phyloP scores from a whole-genome alignment of 2,888 invertebrate species.

The Brassicogethes aeneus region DNA sequence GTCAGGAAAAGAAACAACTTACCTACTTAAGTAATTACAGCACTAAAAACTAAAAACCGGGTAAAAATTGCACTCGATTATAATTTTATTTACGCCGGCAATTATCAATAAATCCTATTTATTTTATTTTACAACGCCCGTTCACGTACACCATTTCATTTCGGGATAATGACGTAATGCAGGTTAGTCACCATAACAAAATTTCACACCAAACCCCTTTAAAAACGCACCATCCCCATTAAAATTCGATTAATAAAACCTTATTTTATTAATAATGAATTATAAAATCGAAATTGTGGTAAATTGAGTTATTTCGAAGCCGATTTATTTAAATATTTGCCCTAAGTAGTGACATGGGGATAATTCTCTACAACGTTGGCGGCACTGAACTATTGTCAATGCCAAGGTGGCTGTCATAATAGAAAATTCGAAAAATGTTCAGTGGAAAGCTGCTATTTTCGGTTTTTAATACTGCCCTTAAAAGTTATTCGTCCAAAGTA shows the following conservation, averaged over 20 bases:
- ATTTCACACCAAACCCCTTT: neutral
- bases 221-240: too few relatives aligned
- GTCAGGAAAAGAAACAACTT: neutral
- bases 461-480: conserved; percentile 11
- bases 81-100: conserved; percentile 10
- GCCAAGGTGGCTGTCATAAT: neutral
- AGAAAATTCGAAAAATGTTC: conserved; percentile 8
- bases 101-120: conserved; percentile 14
- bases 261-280: too few relatives aligned
- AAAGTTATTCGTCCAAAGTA: conserved; percentile 12
- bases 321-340: too few relatives aligned
- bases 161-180: conserved; percentile 32
- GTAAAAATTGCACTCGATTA: conserved; percentile 13
- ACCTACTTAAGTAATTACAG: neutral
- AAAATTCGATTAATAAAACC: too few relatives aligned
- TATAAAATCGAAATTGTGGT: too few relatives aligned
- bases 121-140: conserved; percentile 34
- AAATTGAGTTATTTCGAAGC: too few relatives aligned
- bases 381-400: too few relatives aligned
- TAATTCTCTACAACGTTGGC: too few relatives aligned
- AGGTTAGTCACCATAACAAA: conserved; percentile 9
- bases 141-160: conserved; percentile 33
- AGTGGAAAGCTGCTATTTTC: conserved; percentile 11
- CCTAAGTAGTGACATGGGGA: too few relatives aligned
- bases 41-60: conserved; percentile 10